Evolutionary conservation across 2,113 vertebrate species (phyloP), one percentile per base, ranked within the genome.

Genomic region (Hippocampus barbouri): DNA sequence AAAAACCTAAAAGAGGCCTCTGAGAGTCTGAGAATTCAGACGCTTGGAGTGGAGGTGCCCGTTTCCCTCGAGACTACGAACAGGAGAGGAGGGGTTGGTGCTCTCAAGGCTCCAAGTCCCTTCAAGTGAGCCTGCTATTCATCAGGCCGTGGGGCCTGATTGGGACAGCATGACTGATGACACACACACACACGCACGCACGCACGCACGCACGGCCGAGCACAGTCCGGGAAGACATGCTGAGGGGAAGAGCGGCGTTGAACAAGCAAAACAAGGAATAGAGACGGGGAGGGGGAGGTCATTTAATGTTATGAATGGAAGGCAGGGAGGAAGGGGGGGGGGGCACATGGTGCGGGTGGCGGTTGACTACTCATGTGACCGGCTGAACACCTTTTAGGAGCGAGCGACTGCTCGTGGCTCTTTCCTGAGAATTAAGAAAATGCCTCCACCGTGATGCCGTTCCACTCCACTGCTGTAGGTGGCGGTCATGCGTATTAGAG

Each of bases 111-210:
- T 60, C 30, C 57, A 78, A 76, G 70, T 68, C 74, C 79, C 70
- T 69, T 85, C 53, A 45, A 76, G 54, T 71, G 79, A 76, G 80
- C 69, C 79, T 79, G 66, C 82, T 86, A 77, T 83, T 88, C 81
- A 75, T 66, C 69, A 67, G 54, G 75, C 71, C 59, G 27, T 34
- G 49, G 68, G 65, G 65, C 67, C 79, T 89, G 86, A 90, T 87
- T 85, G 83, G 83, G 85, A 85, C 77, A 80, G 85, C 89, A 85
- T 89, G 88, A 89, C 74, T 81, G 84, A 85, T 87, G 87, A 64
- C 30, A 63, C 61, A 63, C 61, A 65, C 20, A 25, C 41, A 47
- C 43, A 27, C 65, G 27, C 65, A 49, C 34, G n/a, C 25, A 53
- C 47, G 25, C 67, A 40, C 27, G 2, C 49, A 69, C 5, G 38